A percentile compares a stretch with the other conserved stretches of the same genome.
These are phyloP conservation scores for Lamellibrachia luymesi DNA, from an alignment of 1,140 invertebrate genomes.

Conservation along the genomic window DNA sequence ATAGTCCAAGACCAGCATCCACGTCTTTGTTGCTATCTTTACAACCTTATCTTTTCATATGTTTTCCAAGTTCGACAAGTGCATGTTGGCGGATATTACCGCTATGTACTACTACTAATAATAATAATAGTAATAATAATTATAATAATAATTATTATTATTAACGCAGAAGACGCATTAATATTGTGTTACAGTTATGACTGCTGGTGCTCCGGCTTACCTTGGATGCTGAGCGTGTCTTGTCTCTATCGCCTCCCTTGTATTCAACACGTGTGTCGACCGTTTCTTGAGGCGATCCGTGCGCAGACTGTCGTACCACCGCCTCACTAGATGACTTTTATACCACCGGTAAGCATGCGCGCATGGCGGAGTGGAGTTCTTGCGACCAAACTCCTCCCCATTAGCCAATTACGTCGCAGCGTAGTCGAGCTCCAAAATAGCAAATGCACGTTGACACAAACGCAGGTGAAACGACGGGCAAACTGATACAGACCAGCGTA, in stretches of 20 bases:
- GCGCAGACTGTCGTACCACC: background rate
- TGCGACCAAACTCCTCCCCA: background rate
- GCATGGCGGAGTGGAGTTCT: background rate
- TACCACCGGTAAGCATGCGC: background rate
- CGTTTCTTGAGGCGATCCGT: background rate
- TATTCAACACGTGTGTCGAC: background rate
- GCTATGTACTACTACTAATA: too few species aligned
- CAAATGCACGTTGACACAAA: background rate
- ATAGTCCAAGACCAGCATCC: too few species aligned
- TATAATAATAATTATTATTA: too few species aligned
- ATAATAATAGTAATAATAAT: too few species aligned
- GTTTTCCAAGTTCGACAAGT: too few species aligned
- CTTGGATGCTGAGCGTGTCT: background rate
- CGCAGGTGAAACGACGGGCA: background rate
- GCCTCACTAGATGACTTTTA: background rate
- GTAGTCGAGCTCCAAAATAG: background rate
- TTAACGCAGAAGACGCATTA: too few species aligned
- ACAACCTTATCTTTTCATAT: too few species aligned
- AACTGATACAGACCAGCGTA: background rate
- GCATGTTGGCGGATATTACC: too few species aligned
- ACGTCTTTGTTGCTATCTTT: too few species aligned
- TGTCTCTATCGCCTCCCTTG: background rate
- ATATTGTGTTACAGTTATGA: too few species aligned
- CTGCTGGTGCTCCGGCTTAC: background rate
- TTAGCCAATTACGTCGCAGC: background rate